Conservation (phyloP, 2,113 vertebrate species). For the Nesoenas mayeri region DNA sequence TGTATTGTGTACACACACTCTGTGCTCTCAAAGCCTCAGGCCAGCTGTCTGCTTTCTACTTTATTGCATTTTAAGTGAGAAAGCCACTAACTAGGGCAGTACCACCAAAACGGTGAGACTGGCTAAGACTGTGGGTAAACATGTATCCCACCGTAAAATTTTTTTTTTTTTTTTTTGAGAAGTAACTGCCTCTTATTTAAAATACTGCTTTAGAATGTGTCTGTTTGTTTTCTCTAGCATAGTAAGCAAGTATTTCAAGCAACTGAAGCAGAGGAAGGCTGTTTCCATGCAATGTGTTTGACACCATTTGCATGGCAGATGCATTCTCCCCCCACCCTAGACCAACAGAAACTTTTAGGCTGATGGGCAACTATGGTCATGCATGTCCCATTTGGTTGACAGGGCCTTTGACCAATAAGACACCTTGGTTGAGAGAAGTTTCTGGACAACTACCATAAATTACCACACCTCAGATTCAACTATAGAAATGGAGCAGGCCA, state of each 20-base stretch:
- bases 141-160: not conserved
- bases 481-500: no score
- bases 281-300: not conserved
- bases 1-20: not conserved
- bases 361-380: no score
- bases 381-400: no score
- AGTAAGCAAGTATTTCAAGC: not conserved
- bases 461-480: no score
- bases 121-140: not conserved
- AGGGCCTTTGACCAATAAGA: no score
- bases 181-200: not conserved
- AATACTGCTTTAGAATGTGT: not conserved
- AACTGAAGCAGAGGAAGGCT: not conserved
- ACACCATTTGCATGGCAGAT: not conserved
- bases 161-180: not conserved
- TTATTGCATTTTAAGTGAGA: not conserved
- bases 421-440: no score
- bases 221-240: no score
- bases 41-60: not conserved
- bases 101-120: not conserved
- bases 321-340: no score
- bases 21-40: not conserved
- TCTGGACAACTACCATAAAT: no score
- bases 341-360: no score
- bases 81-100: not conserved